These are phyloP conservation scores for Megatriorchis doriae DNA, from an alignment of 2,113 vertebrate species.

Conservation along the genomic window DNA sequence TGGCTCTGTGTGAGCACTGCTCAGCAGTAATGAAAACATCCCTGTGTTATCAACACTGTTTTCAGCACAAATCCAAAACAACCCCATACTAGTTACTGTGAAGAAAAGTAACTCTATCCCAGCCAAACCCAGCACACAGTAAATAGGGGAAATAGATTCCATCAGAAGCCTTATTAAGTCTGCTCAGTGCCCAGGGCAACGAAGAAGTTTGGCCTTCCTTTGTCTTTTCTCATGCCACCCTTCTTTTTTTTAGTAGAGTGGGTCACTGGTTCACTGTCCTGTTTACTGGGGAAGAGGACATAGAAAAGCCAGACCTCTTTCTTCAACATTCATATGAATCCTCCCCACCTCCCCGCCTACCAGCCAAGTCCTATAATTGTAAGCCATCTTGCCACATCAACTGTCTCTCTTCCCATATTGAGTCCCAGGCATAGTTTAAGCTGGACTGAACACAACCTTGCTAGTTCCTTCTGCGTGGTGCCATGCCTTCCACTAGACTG, in stretches of 20 bases:
- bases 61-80: too few species aligned
- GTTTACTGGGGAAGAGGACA: not conserved
- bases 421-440: not conserved
- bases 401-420: not conserved
- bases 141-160: not conserved
- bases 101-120: too few species aligned
- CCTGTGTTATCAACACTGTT: too few species aligned
- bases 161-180: not conserved
- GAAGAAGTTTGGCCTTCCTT: not conserved
- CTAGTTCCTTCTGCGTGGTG: rapidly evolving
- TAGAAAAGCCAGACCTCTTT: not conserved
- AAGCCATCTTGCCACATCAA: not conserved
- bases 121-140: not conserved
- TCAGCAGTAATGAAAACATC: too few species aligned
- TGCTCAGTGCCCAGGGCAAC: not conserved
- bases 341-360: not conserved
- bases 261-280: not conserved
- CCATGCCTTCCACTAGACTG: not conserved
- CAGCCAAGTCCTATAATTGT: not conserved
- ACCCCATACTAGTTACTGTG: too few species aligned
- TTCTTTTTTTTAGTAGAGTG: not conserved
- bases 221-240: not conserved
- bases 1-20: too few species aligned
- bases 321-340: not conserved
- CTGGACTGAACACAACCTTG: not conserved